Evolutionary conservation across 2,113 vertebrate species (phyloP).

Genomic region (Rhegmatorhina hoffmannsi): DNA sequence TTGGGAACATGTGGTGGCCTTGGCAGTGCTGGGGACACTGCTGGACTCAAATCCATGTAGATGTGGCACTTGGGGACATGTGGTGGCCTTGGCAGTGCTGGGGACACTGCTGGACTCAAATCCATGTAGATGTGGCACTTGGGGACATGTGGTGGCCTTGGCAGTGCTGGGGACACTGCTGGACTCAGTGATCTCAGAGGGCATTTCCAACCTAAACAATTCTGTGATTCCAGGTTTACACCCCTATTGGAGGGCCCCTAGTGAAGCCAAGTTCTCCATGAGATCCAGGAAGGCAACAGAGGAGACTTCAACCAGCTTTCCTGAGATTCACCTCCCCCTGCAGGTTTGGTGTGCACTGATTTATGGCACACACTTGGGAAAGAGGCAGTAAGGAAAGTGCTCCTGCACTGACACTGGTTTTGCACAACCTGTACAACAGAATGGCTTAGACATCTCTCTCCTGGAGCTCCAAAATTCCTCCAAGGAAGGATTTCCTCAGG

Average conservation of each 20-base stretch:
- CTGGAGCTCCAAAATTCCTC: not conserved
- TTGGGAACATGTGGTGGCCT: not conserved
- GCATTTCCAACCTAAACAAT: not conserved
- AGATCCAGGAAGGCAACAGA: not conserved
- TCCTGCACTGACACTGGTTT: not conserved
- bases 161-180: not conserved
- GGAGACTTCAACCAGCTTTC: not conserved
- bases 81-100: not conserved
- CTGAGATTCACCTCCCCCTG: not conserved
- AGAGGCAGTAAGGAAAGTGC: not conserved
- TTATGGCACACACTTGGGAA: not conserved
- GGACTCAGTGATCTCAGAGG: not conserved
- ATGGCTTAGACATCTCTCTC: not conserved
- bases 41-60: not conserved
- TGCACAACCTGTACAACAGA: not conserved
- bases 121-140: not conserved
- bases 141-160: not conserved
- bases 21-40: not conserved
- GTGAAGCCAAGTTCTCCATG: not conserved
- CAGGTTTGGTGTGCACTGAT: not conserved
- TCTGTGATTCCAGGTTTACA: not conserved
- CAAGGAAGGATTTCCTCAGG: not conserved
- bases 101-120: too few relatives aligned
- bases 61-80: not conserved
- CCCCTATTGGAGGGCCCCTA: not conserved